A percentile compares a stretch with the other conserved stretches of the same genome.
phyloP scores from a whole-genome alignment of 2,888 invertebrate genomes.

The Pristionchus japonicus region DNA sequence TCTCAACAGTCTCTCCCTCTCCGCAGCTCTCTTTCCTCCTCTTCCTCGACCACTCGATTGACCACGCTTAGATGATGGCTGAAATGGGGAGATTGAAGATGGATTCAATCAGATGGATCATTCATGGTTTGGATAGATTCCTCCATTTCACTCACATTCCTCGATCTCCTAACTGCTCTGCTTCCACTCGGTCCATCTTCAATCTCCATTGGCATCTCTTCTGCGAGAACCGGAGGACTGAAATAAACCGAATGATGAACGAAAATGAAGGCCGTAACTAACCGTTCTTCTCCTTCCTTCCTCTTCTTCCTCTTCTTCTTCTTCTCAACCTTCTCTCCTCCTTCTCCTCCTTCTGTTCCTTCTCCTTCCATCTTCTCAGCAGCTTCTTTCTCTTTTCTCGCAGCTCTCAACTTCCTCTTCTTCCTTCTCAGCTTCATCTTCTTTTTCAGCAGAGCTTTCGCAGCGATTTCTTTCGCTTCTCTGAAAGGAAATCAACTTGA shows the following conservation, averaged over 20 bases:
- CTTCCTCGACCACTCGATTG: background rate
- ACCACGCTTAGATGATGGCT: background rate
- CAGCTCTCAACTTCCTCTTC: too few relatives aligned
- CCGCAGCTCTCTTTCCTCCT: background rate
- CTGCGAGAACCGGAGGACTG: background rate
- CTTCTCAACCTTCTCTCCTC: background rate
- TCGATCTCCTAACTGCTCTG: background rate
- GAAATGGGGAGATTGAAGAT: background rate
- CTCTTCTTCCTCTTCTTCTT: constrained; percentile 5
- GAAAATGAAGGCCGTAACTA: background rate
- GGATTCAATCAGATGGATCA: background rate
- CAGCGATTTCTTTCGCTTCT: background rate
- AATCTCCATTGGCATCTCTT: constrained; percentile 18
- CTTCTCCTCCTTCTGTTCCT: constrained; percentile 4
- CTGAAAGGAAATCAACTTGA: background rate
- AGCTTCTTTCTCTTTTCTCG: background rate
- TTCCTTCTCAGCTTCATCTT: background rate
- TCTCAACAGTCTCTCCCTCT: background rate
- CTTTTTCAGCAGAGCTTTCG: background rate
- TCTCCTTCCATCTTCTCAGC: constrained; percentile 7
- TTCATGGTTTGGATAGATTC: background rate
- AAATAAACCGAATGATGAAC: background rate
- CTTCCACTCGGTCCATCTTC: constrained; percentile 30
- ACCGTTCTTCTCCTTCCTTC: background rate
- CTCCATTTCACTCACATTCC: background rate